Percentiles rank a stretch among this genome's conserved stretches.
These are phyloP conservation scores for Malurus melanocephalus DNA, from an alignment of 2,113 vertebrate genomes.

Conservation along the genomic window DNA sequence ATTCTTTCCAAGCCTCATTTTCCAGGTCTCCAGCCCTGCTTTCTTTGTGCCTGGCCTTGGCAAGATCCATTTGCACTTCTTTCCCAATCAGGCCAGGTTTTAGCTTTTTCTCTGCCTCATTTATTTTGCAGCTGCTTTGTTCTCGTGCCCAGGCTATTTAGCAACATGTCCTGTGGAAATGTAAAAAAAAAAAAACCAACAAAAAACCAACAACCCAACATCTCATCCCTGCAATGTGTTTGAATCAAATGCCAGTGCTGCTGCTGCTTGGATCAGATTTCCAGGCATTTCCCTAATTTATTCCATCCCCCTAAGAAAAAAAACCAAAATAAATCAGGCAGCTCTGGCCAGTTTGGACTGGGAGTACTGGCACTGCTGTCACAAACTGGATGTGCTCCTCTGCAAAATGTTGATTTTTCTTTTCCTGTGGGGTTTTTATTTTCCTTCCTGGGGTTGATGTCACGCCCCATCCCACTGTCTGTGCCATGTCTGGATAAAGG, in stretches of 20 bases:
- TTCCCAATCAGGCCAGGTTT: slow-evolving; percentile 29
- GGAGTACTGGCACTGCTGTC: neutral
- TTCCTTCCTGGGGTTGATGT: neutral
- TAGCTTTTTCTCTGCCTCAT: slow-evolving; percentile 60
- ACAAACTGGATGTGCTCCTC: neutral
- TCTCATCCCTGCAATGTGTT: neutral
- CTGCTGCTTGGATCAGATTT: neutral
- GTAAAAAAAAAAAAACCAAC: neutral
- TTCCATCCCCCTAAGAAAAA: neutral
- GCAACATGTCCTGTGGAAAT: slow-evolving; percentile 23
- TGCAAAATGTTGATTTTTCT: neutral
- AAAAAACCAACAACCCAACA: neutral
- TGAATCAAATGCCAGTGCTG: neutral
- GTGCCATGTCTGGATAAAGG: neutral
- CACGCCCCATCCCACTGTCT: neutral
- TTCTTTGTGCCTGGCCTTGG: slow-evolving; percentile 29
- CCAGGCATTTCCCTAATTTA: neutral
- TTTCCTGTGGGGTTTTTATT: neutral
- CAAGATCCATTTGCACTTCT: neutral
- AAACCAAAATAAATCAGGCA: neutral
- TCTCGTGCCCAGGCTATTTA: slow-evolving; percentile 56
- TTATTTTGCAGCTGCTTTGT: slow-evolving; percentile 66
- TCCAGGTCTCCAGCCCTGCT: neutral
- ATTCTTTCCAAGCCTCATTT: neutral
- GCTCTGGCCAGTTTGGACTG: neutral